These are phyloP conservation scores for Clarias platycephalus DNA, from an alignment of 2,797 vertebrate genomes.

Conservation along the genomic window DNA sequence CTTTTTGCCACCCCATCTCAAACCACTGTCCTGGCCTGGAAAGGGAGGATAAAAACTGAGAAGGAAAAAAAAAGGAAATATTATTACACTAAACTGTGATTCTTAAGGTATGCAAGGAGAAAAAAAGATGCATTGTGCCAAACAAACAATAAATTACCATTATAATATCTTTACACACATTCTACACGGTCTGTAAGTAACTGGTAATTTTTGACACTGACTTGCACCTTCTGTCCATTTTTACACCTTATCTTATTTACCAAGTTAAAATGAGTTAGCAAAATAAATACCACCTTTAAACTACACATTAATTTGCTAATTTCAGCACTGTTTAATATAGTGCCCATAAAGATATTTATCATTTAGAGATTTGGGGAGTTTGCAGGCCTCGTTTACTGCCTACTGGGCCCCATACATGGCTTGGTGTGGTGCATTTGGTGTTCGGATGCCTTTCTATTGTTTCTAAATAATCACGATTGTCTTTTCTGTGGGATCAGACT, in stretches of 20 bases:
- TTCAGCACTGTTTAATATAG: background rate
- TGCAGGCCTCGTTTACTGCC: too few species aligned
- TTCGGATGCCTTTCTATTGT: too few species aligned
- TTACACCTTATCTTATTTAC: background rate
- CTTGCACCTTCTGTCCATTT: background rate
- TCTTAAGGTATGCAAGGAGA: background rate
- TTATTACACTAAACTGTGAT: background rate
- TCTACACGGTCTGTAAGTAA: background rate
- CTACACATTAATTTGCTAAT: background rate
- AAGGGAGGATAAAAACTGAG: slow-evolving; percentile 79
- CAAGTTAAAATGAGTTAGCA: background rate
- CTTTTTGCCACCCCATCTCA: slow-evolving; percentile 83
- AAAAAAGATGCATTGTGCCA: background rate
- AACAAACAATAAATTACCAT: background rate
- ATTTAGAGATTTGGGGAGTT: too few species aligned
- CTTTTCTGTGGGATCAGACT: too few species aligned
- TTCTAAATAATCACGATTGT: too few species aligned
- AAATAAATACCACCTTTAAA: background rate
- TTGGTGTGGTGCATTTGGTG: too few species aligned
- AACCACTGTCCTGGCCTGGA: slow-evolving; percentile 75
- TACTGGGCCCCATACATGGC: too few species aligned
- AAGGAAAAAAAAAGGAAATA: background rate
- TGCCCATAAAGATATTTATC: background rate
- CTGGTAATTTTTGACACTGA: background rate
- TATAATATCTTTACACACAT: background rate